phyloP scores from a whole-genome alignment of 2,113 vertebrate species.

The Girardinichthys multiradiatus region DNA sequence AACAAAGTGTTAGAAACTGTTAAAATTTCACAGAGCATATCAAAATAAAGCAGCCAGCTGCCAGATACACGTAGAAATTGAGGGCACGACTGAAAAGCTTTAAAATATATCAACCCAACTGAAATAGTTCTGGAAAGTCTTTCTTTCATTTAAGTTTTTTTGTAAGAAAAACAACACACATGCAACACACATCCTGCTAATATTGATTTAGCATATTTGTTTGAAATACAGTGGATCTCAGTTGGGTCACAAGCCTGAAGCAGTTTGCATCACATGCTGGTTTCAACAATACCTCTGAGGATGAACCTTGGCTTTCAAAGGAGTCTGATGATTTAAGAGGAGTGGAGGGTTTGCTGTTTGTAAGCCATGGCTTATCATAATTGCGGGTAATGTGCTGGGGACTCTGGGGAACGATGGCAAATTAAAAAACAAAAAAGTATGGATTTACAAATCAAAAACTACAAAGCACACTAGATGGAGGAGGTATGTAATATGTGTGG shows the following conservation, averaged over 20 bases:
- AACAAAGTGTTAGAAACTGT: neutral
- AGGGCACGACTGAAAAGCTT: slow-evolving; percentile 35
- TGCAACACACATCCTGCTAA: neutral
- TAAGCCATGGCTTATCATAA: slow-evolving; percentile 99
- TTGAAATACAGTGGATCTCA: slow-evolving; percentile 50
- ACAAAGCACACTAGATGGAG: slow-evolving; percentile 53
- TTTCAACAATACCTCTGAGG: slow-evolving; percentile 94
- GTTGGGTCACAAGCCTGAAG: slow-evolving; percentile 51
- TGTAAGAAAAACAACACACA: neutral
- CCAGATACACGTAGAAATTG: slow-evolving; percentile 23
- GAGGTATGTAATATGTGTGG: slow-evolving; percentile 23
- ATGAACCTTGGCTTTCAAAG: slow-evolving; percentile 91
- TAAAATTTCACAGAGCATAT: neutral
- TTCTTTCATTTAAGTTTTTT: neutral
- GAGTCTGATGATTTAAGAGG: slow-evolving; percentile 95
- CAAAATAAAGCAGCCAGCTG: slow-evolving; percentile 12
- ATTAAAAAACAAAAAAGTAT: slow-evolving; percentile 83
- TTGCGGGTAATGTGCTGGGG: slow-evolving; percentile 98
- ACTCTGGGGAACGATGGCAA: slow-evolving; percentile 97
- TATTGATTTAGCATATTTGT: neutral
- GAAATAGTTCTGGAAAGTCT: slow-evolving; percentile 44
- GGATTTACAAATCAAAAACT: slow-evolving; percentile 78
- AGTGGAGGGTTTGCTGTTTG: slow-evolving; percentile 99
- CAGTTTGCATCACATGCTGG: slow-evolving; percentile 34
- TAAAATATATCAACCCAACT: slow-evolving; percentile 54